These are phyloP conservation scores for Neotoma lepida DNA, from an alignment of 2,113 vertebrate genomes.

Conservation along the genomic window DNA sequence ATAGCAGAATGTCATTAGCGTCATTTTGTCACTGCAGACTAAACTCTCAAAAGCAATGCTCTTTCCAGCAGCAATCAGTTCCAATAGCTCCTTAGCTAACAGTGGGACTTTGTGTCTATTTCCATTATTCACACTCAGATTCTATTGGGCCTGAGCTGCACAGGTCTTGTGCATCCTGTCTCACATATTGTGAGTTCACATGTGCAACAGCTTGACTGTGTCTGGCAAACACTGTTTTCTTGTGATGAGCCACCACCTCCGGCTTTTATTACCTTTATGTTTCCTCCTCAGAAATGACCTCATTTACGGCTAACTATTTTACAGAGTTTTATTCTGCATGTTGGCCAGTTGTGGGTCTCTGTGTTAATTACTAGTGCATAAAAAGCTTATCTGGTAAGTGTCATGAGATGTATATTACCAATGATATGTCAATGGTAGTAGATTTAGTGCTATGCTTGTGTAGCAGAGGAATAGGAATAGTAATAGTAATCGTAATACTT, in stretches of 20 bases:
- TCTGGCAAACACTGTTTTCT: neutral
- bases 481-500: too few species aligned
- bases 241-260: neutral
- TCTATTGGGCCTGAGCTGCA: neutral
- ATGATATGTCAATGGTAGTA: neutral
- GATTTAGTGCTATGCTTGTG: neutral
- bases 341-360: neutral
- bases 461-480: neutral
- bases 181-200: neutral
- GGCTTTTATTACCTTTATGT: neutral
- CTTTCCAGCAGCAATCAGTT: neutral
- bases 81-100: neutral
- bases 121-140: neutral
- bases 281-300: neutral
- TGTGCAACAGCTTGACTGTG: neutral
- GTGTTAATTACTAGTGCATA: neutral
- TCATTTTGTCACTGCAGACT: neutral
- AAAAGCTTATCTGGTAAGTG: neutral
- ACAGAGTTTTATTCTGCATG: neutral
- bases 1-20: neutral
- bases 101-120: neutral
- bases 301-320: neutral
- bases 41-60: neutral
- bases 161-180: neutral
- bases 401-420: too few species aligned